Evolutionary conservation across 2,888 invertebrate species (phyloP).

Genomic region (Tipula unca): DNA sequence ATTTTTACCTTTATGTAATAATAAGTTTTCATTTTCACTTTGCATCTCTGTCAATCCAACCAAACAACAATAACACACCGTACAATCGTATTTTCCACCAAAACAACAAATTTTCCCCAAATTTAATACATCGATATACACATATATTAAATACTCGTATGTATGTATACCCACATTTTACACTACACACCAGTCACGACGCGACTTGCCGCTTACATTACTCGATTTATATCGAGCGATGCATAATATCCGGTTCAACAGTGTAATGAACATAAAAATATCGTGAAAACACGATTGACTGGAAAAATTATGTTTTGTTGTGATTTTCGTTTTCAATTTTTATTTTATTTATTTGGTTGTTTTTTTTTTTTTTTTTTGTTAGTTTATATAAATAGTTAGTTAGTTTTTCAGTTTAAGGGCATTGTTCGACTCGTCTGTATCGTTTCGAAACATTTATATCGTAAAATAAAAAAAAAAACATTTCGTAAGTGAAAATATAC

Average conservation of each 20-base stretch:
- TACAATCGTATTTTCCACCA: not conserved
- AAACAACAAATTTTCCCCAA: not conserved
- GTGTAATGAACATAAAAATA: not conserved
- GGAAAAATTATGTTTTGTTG: slow-evolving; percentile 9
- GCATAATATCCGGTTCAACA: not conserved
- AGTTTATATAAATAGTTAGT: no score
- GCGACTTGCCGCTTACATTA: not conserved
- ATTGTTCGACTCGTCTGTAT: slow-evolving; percentile 14
- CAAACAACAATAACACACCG: not conserved
- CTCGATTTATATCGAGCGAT: not conserved
- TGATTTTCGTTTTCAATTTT: not conserved
- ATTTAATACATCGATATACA: not conserved
- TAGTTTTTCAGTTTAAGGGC: not conserved
- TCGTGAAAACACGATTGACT: slow-evolving; percentile 16
- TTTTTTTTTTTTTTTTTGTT: no score
- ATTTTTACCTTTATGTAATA: not conserved
- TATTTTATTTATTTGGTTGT: not conserved
- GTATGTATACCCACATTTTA: not conserved
- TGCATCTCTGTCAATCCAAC: not conserved
- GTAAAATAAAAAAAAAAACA: no score
- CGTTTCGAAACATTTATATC: not conserved
- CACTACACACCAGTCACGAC: not conserved
- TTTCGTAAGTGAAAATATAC: not conserved
- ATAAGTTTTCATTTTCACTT: not conserved
- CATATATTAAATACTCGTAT: no score